A percentile compares a stretch with the other conserved stretches of the same genome.
phyloP scores from a whole-genome alignment of 2,888 invertebrate species.

The Crepidodera aurea region DNA sequence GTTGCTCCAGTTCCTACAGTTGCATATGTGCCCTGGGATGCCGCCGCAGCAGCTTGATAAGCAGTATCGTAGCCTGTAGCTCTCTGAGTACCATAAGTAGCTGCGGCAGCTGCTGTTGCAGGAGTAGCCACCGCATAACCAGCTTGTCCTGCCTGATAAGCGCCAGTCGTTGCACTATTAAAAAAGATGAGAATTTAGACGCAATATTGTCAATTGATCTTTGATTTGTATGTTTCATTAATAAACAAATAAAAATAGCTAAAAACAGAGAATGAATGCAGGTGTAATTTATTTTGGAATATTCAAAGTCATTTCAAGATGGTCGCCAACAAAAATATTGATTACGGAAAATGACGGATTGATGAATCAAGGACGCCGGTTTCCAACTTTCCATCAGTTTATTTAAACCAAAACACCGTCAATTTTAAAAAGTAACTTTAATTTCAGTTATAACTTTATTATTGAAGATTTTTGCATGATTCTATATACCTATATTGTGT shows the following conservation, averaged over 20 bases:
- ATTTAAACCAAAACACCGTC: too few relatives aligned
- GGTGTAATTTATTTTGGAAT: too few relatives aligned
- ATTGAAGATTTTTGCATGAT: too few relatives aligned
- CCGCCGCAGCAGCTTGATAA: conserved; percentile 81
- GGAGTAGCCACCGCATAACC: conserved; percentile 88
- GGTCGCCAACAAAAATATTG: conserved; percentile 12
- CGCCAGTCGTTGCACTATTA: conserved; percentile 74
- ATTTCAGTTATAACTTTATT: too few relatives aligned
- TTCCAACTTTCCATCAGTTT: too few relatives aligned
- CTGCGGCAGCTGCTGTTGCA: conserved; percentile 74
- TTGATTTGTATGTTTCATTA: too few relatives aligned
- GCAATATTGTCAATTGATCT: too few relatives aligned
- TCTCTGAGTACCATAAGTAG: conserved; percentile 84
- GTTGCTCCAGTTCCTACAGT: conserved; percentile 64
- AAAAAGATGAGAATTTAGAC: too few relatives aligned
- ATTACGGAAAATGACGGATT: conserved; percentile 8
- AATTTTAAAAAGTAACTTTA: too few relatives aligned
- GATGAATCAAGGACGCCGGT: not conserved
- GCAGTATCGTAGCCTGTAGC: conserved; percentile 80
- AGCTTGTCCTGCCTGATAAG: too few relatives aligned
- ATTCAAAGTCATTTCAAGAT: not conserved
- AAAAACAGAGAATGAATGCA: too few relatives aligned
- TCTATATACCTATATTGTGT: conserved; percentile 87
- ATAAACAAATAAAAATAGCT: too few relatives aligned
- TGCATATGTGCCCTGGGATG: conserved; percentile 76